A percentile compares a stretch with the other conserved stretches of the same genome.
phyloP scores from a whole-genome alignment of 1,140 invertebrate genomes.

The Zaprionus lachaisei region DNA sequence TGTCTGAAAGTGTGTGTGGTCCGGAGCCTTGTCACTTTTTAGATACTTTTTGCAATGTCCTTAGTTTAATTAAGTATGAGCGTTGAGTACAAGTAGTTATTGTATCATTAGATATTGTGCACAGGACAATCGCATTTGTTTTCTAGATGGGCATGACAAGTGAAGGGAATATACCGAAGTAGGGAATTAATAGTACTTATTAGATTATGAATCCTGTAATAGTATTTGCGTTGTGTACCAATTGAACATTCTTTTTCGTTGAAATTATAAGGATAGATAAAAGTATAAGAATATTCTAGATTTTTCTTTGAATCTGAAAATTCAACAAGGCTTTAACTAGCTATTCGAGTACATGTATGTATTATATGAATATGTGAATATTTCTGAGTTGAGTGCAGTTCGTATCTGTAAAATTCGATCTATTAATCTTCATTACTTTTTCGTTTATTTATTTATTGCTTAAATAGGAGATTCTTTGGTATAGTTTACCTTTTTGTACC shows the following conservation, averaged over 20 bases:
- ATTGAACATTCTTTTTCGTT: not conserved
- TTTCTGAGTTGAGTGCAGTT: too few relatives aligned
- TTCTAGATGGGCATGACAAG: conserved; percentile 15
- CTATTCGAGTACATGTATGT: too few relatives aligned
- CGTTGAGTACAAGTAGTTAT: conserved; percentile 21
- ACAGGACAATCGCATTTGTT: conserved; percentile 17
- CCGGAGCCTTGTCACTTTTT: conserved; percentile 19
- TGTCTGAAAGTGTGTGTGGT: conserved; percentile 55
- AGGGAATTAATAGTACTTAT: not conserved
- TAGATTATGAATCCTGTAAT: not conserved
- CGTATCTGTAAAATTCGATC: too few relatives aligned
- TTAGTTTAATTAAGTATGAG: conserved; percentile 54
- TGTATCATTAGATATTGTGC: conserved; percentile 1
- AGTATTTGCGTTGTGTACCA: not conserved
- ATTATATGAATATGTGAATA: too few relatives aligned
- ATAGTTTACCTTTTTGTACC: too few relatives aligned
- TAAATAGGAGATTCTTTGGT: too few relatives aligned
- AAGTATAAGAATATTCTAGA: too few relatives aligned
- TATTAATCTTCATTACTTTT: too few relatives aligned
- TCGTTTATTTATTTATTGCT: too few relatives aligned
- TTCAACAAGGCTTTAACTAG: too few relatives aligned
- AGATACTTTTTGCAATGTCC: conserved; percentile 35
- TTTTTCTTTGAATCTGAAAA: too few relatives aligned
- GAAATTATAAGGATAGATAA: not conserved
- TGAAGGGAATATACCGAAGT: not conserved